Conservation (phyloP, 2,113 vertebrate species). For the Indicator indicator region DNA sequence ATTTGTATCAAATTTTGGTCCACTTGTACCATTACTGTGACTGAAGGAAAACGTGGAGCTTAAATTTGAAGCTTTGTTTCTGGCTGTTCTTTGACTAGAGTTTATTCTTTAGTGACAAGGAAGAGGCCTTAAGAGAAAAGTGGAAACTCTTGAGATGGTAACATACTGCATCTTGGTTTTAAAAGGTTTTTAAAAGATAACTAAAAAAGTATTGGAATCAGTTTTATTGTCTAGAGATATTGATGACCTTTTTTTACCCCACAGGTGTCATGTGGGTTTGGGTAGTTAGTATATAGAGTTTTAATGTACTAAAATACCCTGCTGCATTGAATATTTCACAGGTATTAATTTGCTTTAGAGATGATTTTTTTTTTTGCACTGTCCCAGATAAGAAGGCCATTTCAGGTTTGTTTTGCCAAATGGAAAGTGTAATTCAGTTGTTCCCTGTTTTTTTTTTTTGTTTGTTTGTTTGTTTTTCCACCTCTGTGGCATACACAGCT, state of each 20-base stretch:
- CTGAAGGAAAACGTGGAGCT: not conserved
- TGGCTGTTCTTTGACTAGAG: not conserved
- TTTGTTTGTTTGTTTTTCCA: not conserved
- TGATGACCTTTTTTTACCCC: not conserved
- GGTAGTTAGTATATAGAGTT: not conserved
- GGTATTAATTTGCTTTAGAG: not conserved
- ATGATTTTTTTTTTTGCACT: not conserved
- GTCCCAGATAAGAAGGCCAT: not conserved
- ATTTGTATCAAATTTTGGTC: not conserved
- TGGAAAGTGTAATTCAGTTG: not conserved
- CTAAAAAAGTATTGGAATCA: not conserved
- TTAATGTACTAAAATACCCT: not conserved
- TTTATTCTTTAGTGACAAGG: not conserved
- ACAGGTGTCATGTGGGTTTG: not conserved
- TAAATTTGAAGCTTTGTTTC: not conserved
- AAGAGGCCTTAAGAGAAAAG: not conserved
- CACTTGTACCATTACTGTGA: not conserved
- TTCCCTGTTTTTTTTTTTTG: not conserved
- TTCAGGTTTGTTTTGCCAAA: not conserved
- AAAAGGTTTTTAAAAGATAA: not conserved
- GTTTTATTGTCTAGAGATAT: not conserved
- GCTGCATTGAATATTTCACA: not conserved
- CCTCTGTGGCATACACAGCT: fast-evolving
- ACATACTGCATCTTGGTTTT: not conserved
- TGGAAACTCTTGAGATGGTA: not conserved